Base-by-base conservation (phyloP, 2,888 invertebrate genomes). In the Clistopyga incitator region DNA sequence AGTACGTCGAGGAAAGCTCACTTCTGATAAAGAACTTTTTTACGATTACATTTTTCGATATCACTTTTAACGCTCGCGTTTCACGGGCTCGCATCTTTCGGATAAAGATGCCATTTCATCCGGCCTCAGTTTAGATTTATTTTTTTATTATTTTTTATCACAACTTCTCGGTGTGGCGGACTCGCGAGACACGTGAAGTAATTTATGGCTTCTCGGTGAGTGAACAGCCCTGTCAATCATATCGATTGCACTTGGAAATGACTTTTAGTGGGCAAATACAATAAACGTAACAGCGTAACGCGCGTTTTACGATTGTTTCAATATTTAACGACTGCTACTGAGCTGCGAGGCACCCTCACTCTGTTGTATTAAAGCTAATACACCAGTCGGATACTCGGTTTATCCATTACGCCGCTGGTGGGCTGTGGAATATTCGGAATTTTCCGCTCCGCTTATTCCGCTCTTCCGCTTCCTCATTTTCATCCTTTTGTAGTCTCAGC, bases 261-360 rank as follows among this genome's bases (percentile, higher is more conserved):
- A 72, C 56, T 25, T 59, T 72, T 45, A 25, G n/a, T 2, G 25
- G 52, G 25, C 25, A 11, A 59, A 8, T 42, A 23, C 23, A 1
- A 11, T 20, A 65, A n/a, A n/a, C 59, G 42, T 56, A 25, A 18
- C 23, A 29, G 29, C 29, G 2, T 4, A 29, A 29, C 29, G 18
- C 38, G 6, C 18, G 15, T 54, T 68, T 77, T 47, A 56, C 56
- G 56, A 77, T 67, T 77, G 45, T 67, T 77, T 45, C 67, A 77
- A 77, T 77, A 77, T 77, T 77, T 77, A 77, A 72, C 72, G 72
- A 77, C 67, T 47, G 65, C 65, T 52, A 64, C 50, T 74, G n/a
- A 64, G 25, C 38, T 65, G 45, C 29, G 25, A 52, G 38, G 2
- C 10, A 1, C 52, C 20, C n/a, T 52, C 59, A 61, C 25, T 52